Evolutionary conservation across 2,888 invertebrate genomes (phyloP).

Genomic region (Choreutis nemorana): DNA sequence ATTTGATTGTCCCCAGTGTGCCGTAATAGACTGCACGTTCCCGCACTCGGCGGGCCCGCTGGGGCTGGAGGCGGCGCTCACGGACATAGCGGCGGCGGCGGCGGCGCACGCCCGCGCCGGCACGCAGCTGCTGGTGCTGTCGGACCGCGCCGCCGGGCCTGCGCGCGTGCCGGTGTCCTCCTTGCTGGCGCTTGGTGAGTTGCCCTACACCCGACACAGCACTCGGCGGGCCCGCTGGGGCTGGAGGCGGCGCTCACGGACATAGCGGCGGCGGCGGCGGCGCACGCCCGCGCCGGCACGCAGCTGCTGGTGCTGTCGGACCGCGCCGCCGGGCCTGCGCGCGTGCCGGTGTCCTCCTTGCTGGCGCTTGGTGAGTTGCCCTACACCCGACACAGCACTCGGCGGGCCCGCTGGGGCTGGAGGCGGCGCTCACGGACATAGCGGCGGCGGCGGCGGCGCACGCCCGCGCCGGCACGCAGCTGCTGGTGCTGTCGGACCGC

Average conservation of each 20-base stretch:
- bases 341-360: conserved; percentile 78
- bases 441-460: conserved; percentile 82
- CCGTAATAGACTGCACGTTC: conserved; percentile 91
- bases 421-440: conserved; percentile 75
- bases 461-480: conserved; percentile 77
- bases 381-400: conserved; percentile 79
- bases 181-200: conserved; percentile 76
- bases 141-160: conserved; percentile 76
- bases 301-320: conserved; percentile 87
- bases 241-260: too few species aligned
- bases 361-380: conserved; percentile 84
- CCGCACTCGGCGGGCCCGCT: conserved; percentile 74
- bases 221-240: too few species aligned
- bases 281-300: neutral
- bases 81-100: conserved; percentile 82
- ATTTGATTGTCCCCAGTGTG: too few species aligned
- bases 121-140: conserved; percentile 86
- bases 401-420: conserved; percentile 74
- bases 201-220: too few species aligned
- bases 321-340: conserved; percentile 59
- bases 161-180: conserved; percentile 79
- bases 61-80: conserved; percentile 83
- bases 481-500: conserved; percentile 83
- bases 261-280: neutral
- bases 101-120: conserved; percentile 78